Evolutionary conservation across 1,140 invertebrate genomes (phyloP).

Genomic region (Drosophila gunungcola): DNA sequence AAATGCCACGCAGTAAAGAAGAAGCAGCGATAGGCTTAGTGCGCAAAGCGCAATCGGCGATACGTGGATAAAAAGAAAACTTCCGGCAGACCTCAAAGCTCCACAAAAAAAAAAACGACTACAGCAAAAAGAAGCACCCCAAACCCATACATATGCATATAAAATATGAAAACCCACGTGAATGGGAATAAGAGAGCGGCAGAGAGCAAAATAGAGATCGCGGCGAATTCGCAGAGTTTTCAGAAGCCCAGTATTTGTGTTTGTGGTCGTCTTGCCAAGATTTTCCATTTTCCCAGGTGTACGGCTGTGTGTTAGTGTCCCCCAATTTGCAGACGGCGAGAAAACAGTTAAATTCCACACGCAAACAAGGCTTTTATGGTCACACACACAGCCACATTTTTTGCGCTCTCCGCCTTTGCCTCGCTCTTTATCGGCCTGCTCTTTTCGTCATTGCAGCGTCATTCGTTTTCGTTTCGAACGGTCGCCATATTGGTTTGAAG

Average conservation of each 20-base stretch:
- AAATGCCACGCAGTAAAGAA: slow-evolving; percentile 78
- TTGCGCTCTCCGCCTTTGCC: slow-evolving; percentile 22
- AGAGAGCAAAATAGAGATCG: slow-evolving; percentile 60
- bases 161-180: slow-evolving; percentile 73
- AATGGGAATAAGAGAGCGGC: slow-evolving; percentile 74
- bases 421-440: slow-evolving; percentile 55
- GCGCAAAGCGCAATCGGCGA: slow-evolving; percentile 37
- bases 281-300: slow-evolving; percentile 59
- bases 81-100: slow-evolving; percentile 73
- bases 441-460: slow-evolving; percentile 53
- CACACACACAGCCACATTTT: slow-evolving; percentile 12
- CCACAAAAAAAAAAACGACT: slow-evolving; percentile 58
- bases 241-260: slow-evolving; percentile 43
- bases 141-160: slow-evolving; percentile 14
- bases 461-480: slow-evolving; percentile 45
- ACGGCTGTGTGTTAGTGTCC: slow-evolving; percentile 39
- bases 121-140: slow-evolving; percentile 13
- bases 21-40: slow-evolving; percentile 63
- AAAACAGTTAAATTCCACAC: slow-evolving; percentile 48
- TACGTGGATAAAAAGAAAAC: slow-evolving; percentile 79
- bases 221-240: slow-evolving; percentile 76
- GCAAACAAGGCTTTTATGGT: slow-evolving; percentile 47
- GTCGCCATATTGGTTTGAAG: slow-evolving; percentile 60
- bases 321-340: slow-evolving; percentile 28
- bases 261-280: slow-evolving; percentile 42